phyloP scores from a whole-genome alignment of 1,140 invertebrate genomes.

The Proales similis region DNA sequence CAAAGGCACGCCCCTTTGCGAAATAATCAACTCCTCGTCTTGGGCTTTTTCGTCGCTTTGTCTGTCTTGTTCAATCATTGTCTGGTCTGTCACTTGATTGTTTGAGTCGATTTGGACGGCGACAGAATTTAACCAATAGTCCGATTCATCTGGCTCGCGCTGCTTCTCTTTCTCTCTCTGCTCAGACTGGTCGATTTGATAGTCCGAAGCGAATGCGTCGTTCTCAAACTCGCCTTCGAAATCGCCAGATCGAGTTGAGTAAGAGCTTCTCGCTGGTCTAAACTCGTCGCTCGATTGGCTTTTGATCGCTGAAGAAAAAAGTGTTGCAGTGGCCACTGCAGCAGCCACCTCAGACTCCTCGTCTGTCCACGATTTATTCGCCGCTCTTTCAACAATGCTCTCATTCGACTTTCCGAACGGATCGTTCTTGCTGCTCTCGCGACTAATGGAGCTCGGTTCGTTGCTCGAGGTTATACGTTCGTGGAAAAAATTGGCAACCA shows the following conservation, averaged over 20 bases:
- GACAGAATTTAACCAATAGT: background rate
- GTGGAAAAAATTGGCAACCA: constrained; percentile 19
- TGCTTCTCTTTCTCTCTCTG: background rate
- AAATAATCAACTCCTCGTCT: background rate
- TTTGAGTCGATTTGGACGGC: no score
- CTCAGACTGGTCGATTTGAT: background rate
- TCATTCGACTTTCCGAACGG: no score
- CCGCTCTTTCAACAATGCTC: background rate
- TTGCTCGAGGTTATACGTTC: constrained; percentile 22
- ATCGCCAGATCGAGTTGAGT: no score
- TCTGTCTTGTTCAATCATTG: background rate
- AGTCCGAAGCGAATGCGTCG: background rate
- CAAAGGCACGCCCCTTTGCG: constrained; percentile 14
- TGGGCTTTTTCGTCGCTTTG: background rate
- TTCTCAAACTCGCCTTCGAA: background rate
- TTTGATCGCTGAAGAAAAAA: constrained; percentile 25
- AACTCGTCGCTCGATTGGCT: constrained; percentile 21
- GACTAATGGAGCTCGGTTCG: constrained; percentile 4
- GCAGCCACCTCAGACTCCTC: constrained; percentile 11
- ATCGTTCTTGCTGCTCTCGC: background rate
- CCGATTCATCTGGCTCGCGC: background rate
- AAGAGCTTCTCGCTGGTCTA: background rate
- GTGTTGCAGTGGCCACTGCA: constrained; percentile 9
- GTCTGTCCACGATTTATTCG: constrained; percentile 1
- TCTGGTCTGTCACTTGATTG: no score